A percentile compares a stretch with the other conserved stretches of the same genome.
Conservation (phyloP, 2,888 invertebrate species). For the Ecliptopera silaceata region DNA sequence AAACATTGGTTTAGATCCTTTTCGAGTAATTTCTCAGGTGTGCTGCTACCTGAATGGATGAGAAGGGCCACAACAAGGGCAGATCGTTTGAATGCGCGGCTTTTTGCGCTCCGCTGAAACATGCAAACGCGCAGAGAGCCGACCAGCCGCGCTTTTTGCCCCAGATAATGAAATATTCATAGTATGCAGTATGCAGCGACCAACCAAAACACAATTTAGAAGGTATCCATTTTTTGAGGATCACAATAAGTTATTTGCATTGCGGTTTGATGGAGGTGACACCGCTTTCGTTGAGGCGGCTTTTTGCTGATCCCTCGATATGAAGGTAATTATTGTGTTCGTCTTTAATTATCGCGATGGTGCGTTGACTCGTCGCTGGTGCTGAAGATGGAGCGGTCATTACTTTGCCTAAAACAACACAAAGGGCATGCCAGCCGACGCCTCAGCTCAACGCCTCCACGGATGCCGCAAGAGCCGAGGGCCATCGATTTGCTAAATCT, state of each 20-base stretch:
- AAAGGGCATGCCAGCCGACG: background rate
- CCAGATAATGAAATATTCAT: slow-evolving; percentile 70
- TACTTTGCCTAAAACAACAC: slow-evolving; percentile 1
- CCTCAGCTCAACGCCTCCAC: background rate
- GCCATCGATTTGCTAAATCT: background rate
- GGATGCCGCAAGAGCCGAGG: background rate
- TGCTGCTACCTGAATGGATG: slow-evolving; percentile 31
- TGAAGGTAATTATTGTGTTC: slow-evolving; percentile 8
- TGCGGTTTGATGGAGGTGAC: slow-evolving; percentile 27
- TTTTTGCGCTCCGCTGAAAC: slow-evolving; percentile 50
- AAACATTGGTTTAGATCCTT: slow-evolving; percentile 24
- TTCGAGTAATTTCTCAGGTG: slow-evolving; percentile 15
- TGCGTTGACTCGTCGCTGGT: slow-evolving; percentile 3
- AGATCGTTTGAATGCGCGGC: slow-evolving; percentile 52
- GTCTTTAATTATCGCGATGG: slow-evolving; percentile 4
- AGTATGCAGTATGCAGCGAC: slow-evolving; percentile 48
- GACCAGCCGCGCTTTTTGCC: slow-evolving; percentile 53
- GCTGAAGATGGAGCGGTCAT: slow-evolving; percentile 10
- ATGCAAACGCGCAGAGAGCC: slow-evolving; percentile 48
- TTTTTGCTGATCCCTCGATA: slow-evolving; percentile 28
- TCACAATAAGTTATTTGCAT: slow-evolving; percentile 41
- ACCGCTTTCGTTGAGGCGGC: slow-evolving; percentile 14
- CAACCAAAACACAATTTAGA: slow-evolving; percentile 33
- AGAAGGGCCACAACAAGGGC: slow-evolving; percentile 43
- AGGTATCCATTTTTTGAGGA: slow-evolving; percentile 42